Percentiles rank a stretch among this genome's conserved stretches.
These are phyloP conservation scores for Hymenopus coronatus DNA, from an alignment of 2,888 invertebrate genomes.

Conservation along the genomic window DNA sequence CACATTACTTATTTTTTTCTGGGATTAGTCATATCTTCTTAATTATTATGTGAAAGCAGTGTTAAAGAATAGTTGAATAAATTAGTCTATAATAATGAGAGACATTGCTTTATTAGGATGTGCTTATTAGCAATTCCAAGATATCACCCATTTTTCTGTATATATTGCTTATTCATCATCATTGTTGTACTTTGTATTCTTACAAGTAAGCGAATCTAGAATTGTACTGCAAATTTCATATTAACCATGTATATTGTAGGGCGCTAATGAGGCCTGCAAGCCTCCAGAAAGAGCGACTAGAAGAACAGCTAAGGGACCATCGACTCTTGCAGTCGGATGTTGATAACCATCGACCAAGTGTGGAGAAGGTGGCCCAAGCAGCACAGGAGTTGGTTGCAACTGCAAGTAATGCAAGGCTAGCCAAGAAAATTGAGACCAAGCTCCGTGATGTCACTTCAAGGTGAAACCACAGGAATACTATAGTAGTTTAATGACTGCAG, in stretches of 20 bases:
- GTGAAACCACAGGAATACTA: slow-evolving; percentile 26
- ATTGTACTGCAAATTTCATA: background rate
- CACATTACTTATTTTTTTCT: too few relatives aligned
- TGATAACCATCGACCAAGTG: slow-evolving; percentile 80
- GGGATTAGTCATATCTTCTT: too few relatives aligned
- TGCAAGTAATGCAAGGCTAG: slow-evolving; percentile 80
- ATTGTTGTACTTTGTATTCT: background rate
- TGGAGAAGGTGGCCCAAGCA: slow-evolving; percentile 75
- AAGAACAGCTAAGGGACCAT: slow-evolving; percentile 87
- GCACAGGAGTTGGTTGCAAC: slow-evolving; percentile 78
- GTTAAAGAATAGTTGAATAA: too few relatives aligned
- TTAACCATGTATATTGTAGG: slow-evolving; percentile 42
- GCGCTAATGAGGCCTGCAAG: slow-evolving; percentile 79
- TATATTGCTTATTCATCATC: background rate
- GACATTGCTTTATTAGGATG: too few relatives aligned
- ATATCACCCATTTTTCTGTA: background rate
- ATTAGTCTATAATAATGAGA: too few relatives aligned
- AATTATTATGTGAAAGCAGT: too few relatives aligned
- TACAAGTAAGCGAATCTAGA: background rate
- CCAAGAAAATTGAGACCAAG: slow-evolving; percentile 85
- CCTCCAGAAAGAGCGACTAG: slow-evolving; percentile 76
- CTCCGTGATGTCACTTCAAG: slow-evolving; percentile 75
- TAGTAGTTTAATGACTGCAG: too few relatives aligned
- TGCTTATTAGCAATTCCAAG: too few relatives aligned
- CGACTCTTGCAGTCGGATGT: slow-evolving; percentile 78